Base-by-base conservation (phyloP, 35 echinoderm and acorn worm species). In the Apostichopus japonicus region DNA sequence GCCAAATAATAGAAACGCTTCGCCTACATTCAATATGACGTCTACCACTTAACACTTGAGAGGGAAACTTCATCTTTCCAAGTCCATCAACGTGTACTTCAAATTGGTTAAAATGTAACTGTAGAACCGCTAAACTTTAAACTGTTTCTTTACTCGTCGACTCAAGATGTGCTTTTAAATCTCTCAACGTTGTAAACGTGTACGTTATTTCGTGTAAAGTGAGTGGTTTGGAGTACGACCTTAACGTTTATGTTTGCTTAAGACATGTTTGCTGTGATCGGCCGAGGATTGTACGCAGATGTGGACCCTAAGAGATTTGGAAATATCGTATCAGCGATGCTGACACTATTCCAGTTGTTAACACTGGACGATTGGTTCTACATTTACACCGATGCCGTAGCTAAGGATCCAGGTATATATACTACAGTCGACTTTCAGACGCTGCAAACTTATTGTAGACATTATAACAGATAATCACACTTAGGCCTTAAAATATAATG, bases 221-320 rank as follows among this genome's bases (percentile, higher is more conserved):
- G 33, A 44, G 33, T 44, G 33, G 33, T 44, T 44, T 44, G 33
- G 33, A 44, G 33, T 44, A 44, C 33, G 33, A 44, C 57, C 57
- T 61, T 61, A 61, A 61, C 57, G 7, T 61, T 10, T 61, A 61
- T 72, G 56, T 44, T 21, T 25, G 33, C 33, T 44, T 44, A 44
- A 97, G 96, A 98, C 57, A 96, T 98, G 93, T 98, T 98, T 96
- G 97, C 97, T 56, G 97, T 98, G 8, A 98, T 98, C 67, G 97
- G 97, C n/a, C 78, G 97, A 65, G 97, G 96, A 15, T 70, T 98
- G 52, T 98, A 98, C 83, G 88, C 93, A 61, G 94, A 98, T 1
- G 93, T 98, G 23, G 94, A 96, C 78, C 92, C 92, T 7, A 81
- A 93, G 8, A 78, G 97, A 59, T 98, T 98, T 93, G 97, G 95